phyloP scores from a whole-genome alignment of 2,113 vertebrate genomes.

The Aptenodytes patagonicus region DNA sequence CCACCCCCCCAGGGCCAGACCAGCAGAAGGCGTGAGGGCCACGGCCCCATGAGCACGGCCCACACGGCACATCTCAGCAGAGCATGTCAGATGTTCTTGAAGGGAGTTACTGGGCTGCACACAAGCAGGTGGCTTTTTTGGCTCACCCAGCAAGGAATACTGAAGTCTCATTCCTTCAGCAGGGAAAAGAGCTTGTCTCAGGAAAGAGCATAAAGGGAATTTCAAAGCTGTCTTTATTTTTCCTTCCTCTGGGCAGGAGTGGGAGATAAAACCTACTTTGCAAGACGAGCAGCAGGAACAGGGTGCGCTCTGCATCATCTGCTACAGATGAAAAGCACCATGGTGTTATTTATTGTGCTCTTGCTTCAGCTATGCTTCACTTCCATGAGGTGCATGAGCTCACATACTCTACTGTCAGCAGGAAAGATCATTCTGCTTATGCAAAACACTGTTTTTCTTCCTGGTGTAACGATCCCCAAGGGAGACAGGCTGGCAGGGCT shows the following conservation, averaged over 20 bases:
- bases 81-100: not conserved
- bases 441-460: not conserved
- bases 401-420: rapidly evolving
- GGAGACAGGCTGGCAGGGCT: not conserved
- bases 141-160: not conserved
- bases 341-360: not conserved
- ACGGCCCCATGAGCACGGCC: rapidly evolving
- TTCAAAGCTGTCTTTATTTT: not conserved
- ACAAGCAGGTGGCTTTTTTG: not conserved
- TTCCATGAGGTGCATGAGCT: not conserved
- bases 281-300: not conserved
- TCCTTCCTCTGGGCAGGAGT: not conserved
- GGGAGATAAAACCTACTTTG: not conserved
- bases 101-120: not conserved
- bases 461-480: rapidly evolving
- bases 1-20: rapidly evolving
- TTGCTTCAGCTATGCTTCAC: not conserved
- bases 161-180: not conserved
- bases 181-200: not conserved
- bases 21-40: not conserved
- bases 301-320: not conserved
- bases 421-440: not conserved
- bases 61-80: not conserved
- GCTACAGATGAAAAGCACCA: not conserved
- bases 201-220: not conserved